Conservation (phyloP, 1,140 invertebrate species). For the Trichonephila clavata region DNA sequence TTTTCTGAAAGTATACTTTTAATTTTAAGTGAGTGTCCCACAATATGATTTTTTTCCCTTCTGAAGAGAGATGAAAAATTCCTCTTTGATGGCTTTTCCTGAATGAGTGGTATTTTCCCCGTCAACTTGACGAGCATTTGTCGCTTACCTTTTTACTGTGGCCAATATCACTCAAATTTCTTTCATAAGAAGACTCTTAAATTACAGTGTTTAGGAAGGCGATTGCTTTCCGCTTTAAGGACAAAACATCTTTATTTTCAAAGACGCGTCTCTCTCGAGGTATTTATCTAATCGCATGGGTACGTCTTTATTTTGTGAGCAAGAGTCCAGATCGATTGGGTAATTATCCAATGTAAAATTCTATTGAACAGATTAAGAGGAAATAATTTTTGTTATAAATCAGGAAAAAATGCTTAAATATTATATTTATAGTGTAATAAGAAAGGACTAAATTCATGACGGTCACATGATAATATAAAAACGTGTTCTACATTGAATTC, state of each 20-base stretch:
- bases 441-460: too few relatives aligned
- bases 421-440: too few relatives aligned
- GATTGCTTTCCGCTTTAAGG: slow-evolving; percentile 15
- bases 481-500: too few relatives aligned
- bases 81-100: slow-evolving; percentile 17
- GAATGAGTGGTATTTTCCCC: slow-evolving; percentile 44
- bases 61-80: background rate
- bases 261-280: background rate
- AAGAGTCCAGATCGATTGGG: background rate
- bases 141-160: slow-evolving; percentile 65
- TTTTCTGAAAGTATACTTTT: slow-evolving; percentile 58
- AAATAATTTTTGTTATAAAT: too few relatives aligned
- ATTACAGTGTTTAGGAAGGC: slow-evolving; percentile 60
- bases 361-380: too few relatives aligned
- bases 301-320: background rate
- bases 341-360: too few relatives aligned
- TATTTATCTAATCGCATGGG: background rate
- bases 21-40: slow-evolving; percentile 44
- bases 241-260: slow-evolving; percentile 62
- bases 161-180: slow-evolving; percentile 42
- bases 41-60: slow-evolving; percentile 31
- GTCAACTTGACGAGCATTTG: slow-evolving; percentile 71
- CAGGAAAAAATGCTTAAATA: too few relatives aligned
- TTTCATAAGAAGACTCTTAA: slow-evolving; percentile 17
- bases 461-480: too few relatives aligned